A percentile compares a stretch with the other conserved stretches of the same genome.
Evolutionary conservation across 2,797 vertebrate species (phyloP).

Genomic region (Coluber constrictor): DNA sequence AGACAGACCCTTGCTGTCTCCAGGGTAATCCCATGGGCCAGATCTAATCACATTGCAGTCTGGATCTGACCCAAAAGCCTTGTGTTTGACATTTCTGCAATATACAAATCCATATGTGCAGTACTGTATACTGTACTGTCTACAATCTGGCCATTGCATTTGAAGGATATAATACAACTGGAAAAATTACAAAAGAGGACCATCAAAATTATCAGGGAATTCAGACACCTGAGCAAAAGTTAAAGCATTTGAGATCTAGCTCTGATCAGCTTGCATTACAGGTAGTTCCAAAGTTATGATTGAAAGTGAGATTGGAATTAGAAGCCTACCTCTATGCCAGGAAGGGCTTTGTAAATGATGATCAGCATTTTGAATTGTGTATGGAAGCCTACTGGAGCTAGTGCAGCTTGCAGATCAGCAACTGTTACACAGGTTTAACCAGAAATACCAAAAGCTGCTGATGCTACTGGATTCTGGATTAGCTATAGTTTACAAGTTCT

Average conservation of each 20-base stretch:
- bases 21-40: no score
- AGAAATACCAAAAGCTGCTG: neutral
- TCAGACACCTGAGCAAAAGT: neutral
- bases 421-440: neutral
- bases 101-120: no score
- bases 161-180: neutral
- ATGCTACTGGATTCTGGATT: neutral
- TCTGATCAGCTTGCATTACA: neutral
- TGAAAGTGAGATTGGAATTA: neutral
- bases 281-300: neutral
- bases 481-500: neutral
- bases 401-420: neutral
- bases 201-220: neutral
- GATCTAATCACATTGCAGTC: no score
- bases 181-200: neutral
- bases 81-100: no score
- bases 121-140: no score
- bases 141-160: neutral
- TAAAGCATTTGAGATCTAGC: neutral
- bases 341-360: neutral
- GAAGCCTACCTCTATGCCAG: neutral
- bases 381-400: neutral
- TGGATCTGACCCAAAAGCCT: no score
- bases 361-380: neutral
- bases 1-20: no score